Base-by-base conservation (phyloP, 2,888 invertebrate genomes). In the Tenthredo scrophulariae region DNA sequence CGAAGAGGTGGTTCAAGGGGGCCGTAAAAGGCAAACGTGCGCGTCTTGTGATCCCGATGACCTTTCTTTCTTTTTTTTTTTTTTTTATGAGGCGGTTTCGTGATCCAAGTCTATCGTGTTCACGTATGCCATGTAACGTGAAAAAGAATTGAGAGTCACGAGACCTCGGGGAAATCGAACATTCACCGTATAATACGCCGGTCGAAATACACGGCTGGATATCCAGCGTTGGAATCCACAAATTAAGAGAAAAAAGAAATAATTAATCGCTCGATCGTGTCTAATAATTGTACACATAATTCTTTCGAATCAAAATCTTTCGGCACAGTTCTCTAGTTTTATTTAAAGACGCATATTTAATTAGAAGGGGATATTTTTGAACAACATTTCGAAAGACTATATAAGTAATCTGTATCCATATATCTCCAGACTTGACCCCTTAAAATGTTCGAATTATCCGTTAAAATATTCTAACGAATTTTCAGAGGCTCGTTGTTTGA, bases 1-100 rank as follows among this genome's bases (percentile, higher is more conserved):
- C 37, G 58, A 62, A 18, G 58, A n/a, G 62, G 62, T 58, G 80
- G 80, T 22, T 80, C 40, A 62, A n/a, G 80, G 62, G 62, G 13
- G 80, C 62, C 62, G 80, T 80, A 80, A 80, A 80, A 80, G 62
- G 62, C 62, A 80, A 62, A 80, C 80, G 80, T 80, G 80, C 80
- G 80, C 40, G 58, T 62, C 80, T 62, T 80, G 37, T 40, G 62
- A 80, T 80, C 62, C 62, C 80, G 40, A 80, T 80, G 80, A 62
- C 80, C 80, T 33, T 33, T 77, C 54, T 77, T 54, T 75, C n/a
- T 72, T 72, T 72, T 43, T 72, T 13, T 37, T 7, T 37, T 2
- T 37, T 37, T 37, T 37, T 37, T 37, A 0, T 40, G 22, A 80
- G 80, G 13, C 80, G 54, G 7, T 5, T 62, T 58, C 62, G 58